Base-by-base conservation (phyloP, 1,140 invertebrate species). In the Hormaphis cornu region DNA sequence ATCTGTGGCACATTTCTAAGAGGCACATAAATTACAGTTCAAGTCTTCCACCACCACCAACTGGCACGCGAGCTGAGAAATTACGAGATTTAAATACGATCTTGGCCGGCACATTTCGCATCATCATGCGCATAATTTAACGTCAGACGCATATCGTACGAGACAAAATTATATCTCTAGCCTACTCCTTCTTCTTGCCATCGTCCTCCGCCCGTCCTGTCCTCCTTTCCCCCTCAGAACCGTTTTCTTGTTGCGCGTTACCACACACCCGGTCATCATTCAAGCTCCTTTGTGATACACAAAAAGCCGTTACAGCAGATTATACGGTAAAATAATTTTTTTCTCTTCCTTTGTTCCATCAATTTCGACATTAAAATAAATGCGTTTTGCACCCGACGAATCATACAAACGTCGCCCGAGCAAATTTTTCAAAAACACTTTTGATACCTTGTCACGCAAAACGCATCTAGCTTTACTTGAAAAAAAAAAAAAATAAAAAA, bases 111-210 rank as follows among this genome's bases (percentile, higher is more conserved):
- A 48, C 42, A 50, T 50, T 66, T 48, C 42, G 44, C 61, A 66
- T 66, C 61, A 66, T 66, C 61, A 66, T 66, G 61, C 61, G 61
- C 61, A 66, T 66, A 66, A 66, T 66, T 66, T 66, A 66, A 66
- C 44, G 61, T 66, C 61, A 66, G 61, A 33, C 42, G 42, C 61
- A 66, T 48, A 66, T 66, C 61, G 61, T 48, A 66, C 44, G 30
- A 66, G 42, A 66, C 61, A 66, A 66, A 66, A 66, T 66, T 66
- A 66, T 66, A 66, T 30, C 44, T 50, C 61, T 33, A 50, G 22
- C 44, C 61, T 28, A 12, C 44, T 20, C 28, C 18, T 20, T 12
- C 9, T 24, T 9, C n/a, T n/a, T n/a, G n/a, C n/a, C n/a, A n/a
- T n/a, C n/a, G n/a, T n/a, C n/a, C n/a, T n/a, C n/a, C n/a, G n/a